phyloP scores from a whole-genome alignment of 2,113 vertebrate species.

The Trematocara stigmaticum region DNA sequence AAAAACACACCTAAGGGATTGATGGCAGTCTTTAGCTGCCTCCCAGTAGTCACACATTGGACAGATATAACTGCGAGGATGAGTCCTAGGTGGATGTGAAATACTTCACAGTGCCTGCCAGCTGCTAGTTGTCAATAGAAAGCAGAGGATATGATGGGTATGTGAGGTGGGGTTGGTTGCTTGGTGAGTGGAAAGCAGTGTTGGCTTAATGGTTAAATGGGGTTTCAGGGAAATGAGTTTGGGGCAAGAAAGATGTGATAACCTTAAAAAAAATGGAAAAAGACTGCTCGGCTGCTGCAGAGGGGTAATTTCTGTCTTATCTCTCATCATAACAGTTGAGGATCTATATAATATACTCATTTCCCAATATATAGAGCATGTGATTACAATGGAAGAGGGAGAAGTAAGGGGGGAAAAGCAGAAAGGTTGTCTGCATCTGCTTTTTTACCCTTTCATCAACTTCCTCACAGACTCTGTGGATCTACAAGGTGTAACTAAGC shows the following conservation, averaged over 20 bases:
- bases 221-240: not conserved
- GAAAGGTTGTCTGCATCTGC: not conserved
- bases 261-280: constrained; percentile 23
- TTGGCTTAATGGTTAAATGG: constrained; percentile 34
- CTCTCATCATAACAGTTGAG: not conserved
- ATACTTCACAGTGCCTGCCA: constrained; percentile 29
- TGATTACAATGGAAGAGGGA: not conserved
- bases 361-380: not conserved
- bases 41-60: constrained; percentile 51
- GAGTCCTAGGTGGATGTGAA: constrained; percentile 54
- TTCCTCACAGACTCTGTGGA: not conserved
- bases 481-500: constrained; percentile 23
- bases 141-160: not conserved
- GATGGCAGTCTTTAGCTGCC: constrained; percentile 46
- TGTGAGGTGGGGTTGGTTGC: constrained; percentile 6
- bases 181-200: not conserved
- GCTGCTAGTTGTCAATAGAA: constrained; percentile 44
- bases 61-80: constrained; percentile 41
- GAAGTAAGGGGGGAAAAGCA: not conserved
- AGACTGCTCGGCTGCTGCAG: constrained; percentile 2
- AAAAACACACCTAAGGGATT: constrained; percentile 59
- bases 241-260: not conserved
- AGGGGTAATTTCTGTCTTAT: not conserved
- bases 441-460: not conserved
- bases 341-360: not conserved